A percentile compares a stretch with the other conserved stretches of the same genome.
Evolutionary conservation across 2,888 invertebrate species (phyloP).

Genomic region (Pachydiplax longipennis): DNA sequence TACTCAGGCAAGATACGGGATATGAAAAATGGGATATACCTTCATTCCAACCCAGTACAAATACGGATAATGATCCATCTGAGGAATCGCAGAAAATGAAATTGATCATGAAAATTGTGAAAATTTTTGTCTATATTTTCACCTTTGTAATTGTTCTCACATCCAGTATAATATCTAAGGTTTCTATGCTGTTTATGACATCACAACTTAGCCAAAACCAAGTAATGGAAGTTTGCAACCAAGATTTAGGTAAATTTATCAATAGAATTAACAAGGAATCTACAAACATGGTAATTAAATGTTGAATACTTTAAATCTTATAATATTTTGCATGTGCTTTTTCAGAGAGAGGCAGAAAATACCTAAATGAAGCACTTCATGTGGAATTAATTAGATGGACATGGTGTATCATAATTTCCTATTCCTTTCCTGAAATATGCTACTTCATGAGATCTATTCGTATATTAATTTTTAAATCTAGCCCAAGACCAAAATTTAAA

Average conservation of each 20-base stretch:
- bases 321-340: slow-evolving; percentile 50
- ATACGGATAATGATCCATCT: background rate
- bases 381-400: slow-evolving; percentile 91
- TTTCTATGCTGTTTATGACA: slow-evolving; percentile 89
- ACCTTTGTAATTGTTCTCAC: slow-evolving; percentile 86
- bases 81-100: background rate
- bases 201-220: slow-evolving; percentile 81
- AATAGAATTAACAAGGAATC: background rate
- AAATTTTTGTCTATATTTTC: slow-evolving; percentile 83
- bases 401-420: slow-evolving; percentile 89
- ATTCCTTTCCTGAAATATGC: slow-evolving; percentile 88
- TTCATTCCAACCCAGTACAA: background rate
- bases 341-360: slow-evolving; percentile 86
- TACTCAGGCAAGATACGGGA: background rate
- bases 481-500: slow-evolving; percentile 72
- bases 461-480: slow-evolving; percentile 91
- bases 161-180: slow-evolving; percentile 87
- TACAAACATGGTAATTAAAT: background rate
- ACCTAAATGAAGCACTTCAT: slow-evolving; percentile 79
- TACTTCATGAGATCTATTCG: slow-evolving; percentile 82
- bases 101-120: slow-evolving; percentile 61
- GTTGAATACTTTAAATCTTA: background rate
- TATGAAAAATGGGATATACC: background rate
- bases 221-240: slow-evolving; percentile 82
- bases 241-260: slow-evolving; percentile 73